phyloP scores from a whole-genome alignment of 2,888 invertebrate genomes.

The Griposia aprilina region DNA sequence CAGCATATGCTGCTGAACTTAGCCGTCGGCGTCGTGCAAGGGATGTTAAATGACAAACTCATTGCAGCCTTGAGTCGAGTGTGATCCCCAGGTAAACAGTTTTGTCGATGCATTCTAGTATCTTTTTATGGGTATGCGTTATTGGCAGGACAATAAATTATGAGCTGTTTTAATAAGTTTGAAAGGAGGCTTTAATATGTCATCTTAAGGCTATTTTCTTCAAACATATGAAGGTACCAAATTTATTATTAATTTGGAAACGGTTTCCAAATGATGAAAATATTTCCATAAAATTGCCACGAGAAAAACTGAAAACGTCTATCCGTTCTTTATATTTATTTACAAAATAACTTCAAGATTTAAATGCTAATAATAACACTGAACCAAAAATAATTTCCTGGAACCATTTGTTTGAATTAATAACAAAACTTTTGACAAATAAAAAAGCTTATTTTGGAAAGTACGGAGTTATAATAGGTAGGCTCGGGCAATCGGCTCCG shows the following conservation, averaged over 20 bases:
- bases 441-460: constrained; percentile 73
- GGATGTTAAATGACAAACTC: no score
- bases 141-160: background rate
- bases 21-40: no score
- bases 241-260: background rate
- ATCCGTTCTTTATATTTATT: constrained; percentile 11
- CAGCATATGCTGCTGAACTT: no score
- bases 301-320: constrained; percentile 5
- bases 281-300: background rate
- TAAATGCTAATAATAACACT: constrained; percentile 53
- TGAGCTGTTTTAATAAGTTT: background rate
- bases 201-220: background rate
- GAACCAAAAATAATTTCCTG: constrained; percentile 55
- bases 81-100: no score
- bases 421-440: constrained; percentile 66
- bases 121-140: no score
- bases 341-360: constrained; percentile 30
- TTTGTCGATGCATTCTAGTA: no score
- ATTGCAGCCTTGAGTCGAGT: no score
- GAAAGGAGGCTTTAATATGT: background rate
- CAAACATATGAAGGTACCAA: background rate
- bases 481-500: constrained; percentile 73
- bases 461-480: constrained; percentile 73
- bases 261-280: background rate
- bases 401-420: constrained; percentile 68